A percentile compares a stretch with the other conserved stretches of the same genome.
These are phyloP conservation scores for Drosophila mulleri DNA, from an alignment of 2,888 invertebrate genomes.

Conservation along the genomic window DNA sequence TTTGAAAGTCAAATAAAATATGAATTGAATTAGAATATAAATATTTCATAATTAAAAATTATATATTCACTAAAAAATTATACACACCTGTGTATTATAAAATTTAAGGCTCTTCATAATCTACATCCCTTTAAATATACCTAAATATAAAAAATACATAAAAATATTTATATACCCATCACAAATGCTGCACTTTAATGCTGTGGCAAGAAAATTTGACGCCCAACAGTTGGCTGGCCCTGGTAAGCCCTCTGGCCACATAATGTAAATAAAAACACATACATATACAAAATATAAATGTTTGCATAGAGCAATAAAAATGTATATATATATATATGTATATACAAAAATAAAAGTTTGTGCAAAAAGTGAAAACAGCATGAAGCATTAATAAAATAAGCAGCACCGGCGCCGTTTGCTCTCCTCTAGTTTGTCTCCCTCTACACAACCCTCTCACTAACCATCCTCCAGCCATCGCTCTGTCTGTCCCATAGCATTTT, in stretches of 20 bases:
- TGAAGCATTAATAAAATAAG: conserved; percentile 72
- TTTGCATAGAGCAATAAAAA: conserved; percentile 38
- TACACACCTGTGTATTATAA: too few species aligned
- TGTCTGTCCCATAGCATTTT: neutral
- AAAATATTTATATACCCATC: neutral
- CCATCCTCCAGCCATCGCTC: neutral
- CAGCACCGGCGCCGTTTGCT: conserved; percentile 43
- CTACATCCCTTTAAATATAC: neutral
- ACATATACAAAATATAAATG: conserved; percentile 52
- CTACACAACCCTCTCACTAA: too few species aligned
- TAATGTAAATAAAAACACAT: conserved; percentile 58
- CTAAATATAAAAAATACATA: neutral
- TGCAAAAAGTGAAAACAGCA: conserved; percentile 55
- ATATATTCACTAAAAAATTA: too few species aligned
- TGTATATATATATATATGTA: neutral
- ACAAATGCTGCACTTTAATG: neutral
- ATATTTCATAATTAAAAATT: too few species aligned
- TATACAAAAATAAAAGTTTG: conserved; percentile 21
- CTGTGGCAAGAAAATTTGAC: conserved; percentile 13
- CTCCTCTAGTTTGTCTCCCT: conserved; percentile 25
- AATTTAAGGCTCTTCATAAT: too few species aligned
- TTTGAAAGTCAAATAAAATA: too few species aligned
- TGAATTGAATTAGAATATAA: too few species aligned
- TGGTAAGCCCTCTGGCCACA: conserved; percentile 33
- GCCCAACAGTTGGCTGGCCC: conserved; percentile 50